phyloP scores from a whole-genome alignment of 35 echinoderm and acorn worm species.

The Chiridota heheva region DNA sequence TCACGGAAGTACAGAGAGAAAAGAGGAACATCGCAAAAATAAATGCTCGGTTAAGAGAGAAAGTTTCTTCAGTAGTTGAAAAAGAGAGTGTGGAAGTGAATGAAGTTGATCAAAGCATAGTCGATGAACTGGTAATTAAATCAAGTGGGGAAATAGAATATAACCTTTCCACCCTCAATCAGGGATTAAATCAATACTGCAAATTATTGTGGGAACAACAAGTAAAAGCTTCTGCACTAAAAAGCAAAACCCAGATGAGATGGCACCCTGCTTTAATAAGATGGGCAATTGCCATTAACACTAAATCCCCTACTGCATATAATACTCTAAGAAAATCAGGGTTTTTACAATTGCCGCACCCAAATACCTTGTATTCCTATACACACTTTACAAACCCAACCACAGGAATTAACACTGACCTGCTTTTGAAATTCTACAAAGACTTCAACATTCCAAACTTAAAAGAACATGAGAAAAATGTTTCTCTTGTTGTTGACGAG shows the following conservation, averaged over 20 bases:
- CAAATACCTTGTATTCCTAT: conserved; percentile 16
- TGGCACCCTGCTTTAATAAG: not conserved
- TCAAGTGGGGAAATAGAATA: not conserved
- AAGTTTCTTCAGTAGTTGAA: not conserved
- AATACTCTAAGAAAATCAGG: not conserved
- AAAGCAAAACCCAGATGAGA: not conserved
- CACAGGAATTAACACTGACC: not conserved
- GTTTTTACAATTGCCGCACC: not conserved
- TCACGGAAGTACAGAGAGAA: not conserved
- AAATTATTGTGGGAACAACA: conserved; percentile 8
- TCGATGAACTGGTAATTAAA: not conserved
- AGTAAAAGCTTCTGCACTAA: not conserved
- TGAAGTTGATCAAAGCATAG: not conserved
- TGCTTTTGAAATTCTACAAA: not conserved
- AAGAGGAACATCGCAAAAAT: not conserved
- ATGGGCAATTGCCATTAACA: not conserved
- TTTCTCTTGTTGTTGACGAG: conserved; percentile 11
- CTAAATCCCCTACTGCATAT: not conserved
- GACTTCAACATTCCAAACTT: not conserved
- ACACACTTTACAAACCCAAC: not conserved
- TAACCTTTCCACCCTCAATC: not conserved
- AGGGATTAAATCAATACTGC: not conserved
- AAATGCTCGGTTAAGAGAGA: not conserved
- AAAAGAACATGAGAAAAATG: conserved; percentile 4
- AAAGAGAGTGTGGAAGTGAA: not conserved